phyloP scores from a whole-genome alignment of 2,113 vertebrate species.

The Collichthys lucidus region DNA sequence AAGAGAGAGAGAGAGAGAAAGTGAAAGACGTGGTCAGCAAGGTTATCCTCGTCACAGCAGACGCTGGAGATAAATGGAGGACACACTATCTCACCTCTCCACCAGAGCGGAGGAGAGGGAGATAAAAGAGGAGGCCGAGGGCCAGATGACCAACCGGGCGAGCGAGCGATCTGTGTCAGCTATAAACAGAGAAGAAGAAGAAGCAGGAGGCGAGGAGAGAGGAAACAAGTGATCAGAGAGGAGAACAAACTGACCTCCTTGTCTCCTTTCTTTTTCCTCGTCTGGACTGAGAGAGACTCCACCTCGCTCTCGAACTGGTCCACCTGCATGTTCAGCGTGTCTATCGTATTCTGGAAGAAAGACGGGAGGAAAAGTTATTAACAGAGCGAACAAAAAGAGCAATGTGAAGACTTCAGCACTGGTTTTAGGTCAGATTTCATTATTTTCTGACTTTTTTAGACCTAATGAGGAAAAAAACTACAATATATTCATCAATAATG shows the following conservation, averaged over 20 bases:
- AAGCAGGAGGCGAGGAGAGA: background rate
- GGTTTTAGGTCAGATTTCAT: too few relatives aligned
- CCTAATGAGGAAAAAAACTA: too few relatives aligned
- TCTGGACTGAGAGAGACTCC: constrained; percentile 92
- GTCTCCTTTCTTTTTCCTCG: constrained; percentile 93
- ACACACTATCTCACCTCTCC: constrained; percentile 17
- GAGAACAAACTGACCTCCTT: constrained; percentile 86
- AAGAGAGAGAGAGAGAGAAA: constrained; percentile 4
- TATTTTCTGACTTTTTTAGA: too few relatives aligned
- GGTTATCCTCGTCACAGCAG: constrained; percentile 6
- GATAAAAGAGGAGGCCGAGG: constrained; percentile 22
- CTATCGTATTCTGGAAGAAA: constrained; percentile 86
- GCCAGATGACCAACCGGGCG: background rate
- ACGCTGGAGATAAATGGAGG: constrained; percentile 39
- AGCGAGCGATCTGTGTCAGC: constrained; percentile 1
- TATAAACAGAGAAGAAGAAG: background rate
- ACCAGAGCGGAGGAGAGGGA: background rate
- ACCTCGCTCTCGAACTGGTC: constrained; percentile 96
- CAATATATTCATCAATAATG: background rate
- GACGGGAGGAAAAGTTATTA: background rate
- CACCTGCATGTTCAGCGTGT: constrained; percentile 95
- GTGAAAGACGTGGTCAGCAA: constrained; percentile 24
- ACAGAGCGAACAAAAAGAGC: background rate
- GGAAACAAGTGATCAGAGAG: constrained; percentile 14
- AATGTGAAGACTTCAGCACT: too few relatives aligned